These are phyloP conservation scores for Corythornis cristatus DNA, from an alignment of 2,113 vertebrate genomes.

Conservation along the genomic window DNA sequence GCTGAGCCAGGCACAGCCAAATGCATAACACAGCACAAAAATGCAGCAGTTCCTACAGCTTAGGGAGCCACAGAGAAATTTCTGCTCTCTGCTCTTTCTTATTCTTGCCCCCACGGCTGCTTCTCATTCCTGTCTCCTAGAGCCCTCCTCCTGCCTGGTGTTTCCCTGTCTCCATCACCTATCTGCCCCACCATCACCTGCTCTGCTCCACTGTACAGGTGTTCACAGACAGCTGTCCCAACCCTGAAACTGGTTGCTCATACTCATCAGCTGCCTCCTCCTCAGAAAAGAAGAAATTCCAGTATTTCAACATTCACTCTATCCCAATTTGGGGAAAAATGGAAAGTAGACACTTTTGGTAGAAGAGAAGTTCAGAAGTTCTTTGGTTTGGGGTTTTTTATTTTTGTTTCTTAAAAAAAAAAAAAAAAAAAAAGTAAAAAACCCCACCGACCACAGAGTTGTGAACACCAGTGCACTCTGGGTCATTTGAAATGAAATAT, in stretches of 20 bases:
- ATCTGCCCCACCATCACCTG: neutral
- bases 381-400: too few species aligned
- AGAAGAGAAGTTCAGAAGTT: constrained; percentile 47
- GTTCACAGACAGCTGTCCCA: neutral
- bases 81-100: neutral
- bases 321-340: neutral
- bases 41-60: neutral
- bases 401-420: too few species aligned
- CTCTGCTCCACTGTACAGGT: neutral
- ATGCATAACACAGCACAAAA: neutral
- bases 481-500: constrained; percentile 45
- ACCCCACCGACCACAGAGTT: neutral
- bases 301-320: constrained; percentile 34
- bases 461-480: neutral
- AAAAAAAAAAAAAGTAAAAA: neutral
- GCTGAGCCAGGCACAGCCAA: neutral
- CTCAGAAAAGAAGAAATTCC: constrained; percentile 32
- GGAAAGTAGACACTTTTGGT: constrained; percentile 2
- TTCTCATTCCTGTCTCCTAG: neutral
- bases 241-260: constrained; percentile 14
- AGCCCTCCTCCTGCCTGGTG: neutral
- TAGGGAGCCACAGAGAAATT: neutral
- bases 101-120: neutral
- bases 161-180: neutral
- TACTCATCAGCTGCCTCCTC: constrained; percentile 1